These are phyloP conservation scores for Melieria picta DNA, from an alignment of 2,888 invertebrate species.

Conservation along the genomic window DNA sequence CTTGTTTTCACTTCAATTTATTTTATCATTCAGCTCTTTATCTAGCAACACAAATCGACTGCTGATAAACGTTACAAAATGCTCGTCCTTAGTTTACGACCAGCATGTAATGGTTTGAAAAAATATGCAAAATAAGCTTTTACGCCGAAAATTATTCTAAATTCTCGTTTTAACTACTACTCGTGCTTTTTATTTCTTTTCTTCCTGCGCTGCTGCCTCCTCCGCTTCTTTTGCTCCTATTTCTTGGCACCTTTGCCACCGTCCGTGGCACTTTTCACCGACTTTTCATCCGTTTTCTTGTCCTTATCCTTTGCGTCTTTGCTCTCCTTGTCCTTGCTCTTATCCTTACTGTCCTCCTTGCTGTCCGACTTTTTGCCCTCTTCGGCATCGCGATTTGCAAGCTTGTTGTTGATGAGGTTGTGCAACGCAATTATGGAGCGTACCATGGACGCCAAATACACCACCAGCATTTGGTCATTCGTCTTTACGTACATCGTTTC, in stretches of 20 bases:
- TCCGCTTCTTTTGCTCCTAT: conserved; percentile 62
- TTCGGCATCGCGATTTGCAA: conserved; percentile 89
- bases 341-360: conserved; percentile 77
- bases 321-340: conserved; percentile 75
- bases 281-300: conserved; percentile 73
- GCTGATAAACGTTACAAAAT: no score
- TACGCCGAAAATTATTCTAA: no score
- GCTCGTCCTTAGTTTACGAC: no score
- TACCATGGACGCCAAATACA: conserved; percentile 96
- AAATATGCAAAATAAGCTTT: no score
- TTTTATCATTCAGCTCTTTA: no score
- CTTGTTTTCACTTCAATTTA: no score
- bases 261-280: conserved; percentile 64
- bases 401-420: conserved; percentile 99
- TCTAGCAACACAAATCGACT: no score
- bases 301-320: conserved; percentile 75
- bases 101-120: no score
- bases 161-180: no score
- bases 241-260: conserved; percentile 55
- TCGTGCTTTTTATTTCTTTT: conserved; percentile 40
- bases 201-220: conserved; percentile 59
- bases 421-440: conserved; percentile 97
- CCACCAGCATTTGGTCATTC: conserved; percentile 98
- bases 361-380: conserved; percentile 69
- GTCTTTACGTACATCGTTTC: conserved; percentile 97